phyloP scores from a whole-genome alignment of 2,888 invertebrate species.

The Andricus curvator region DNA sequence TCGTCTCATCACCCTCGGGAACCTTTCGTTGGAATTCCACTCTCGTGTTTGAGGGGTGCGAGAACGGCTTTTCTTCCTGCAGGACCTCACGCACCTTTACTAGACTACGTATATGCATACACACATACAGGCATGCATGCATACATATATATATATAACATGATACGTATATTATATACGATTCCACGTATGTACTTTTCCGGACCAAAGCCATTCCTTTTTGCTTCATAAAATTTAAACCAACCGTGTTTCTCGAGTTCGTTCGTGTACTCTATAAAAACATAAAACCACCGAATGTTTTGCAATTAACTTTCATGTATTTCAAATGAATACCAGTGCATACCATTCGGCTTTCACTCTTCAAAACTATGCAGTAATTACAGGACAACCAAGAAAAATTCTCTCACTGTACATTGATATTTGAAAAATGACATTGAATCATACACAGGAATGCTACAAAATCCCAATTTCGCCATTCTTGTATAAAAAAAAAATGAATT shows the following conservation, averaged over 20 bases:
- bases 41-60: constrained; percentile 22
- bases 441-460: too few species aligned
- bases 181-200: constrained; percentile 45
- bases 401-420: too few species aligned
- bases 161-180: background rate
- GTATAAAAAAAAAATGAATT: too few species aligned
- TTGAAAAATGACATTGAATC: too few species aligned
- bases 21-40: constrained; percentile 40
- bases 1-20: constrained; percentile 33
- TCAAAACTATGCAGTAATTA: constrained; percentile 17
- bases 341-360: constrained; percentile 23
- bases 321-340: background rate
- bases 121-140: background rate
- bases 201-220: constrained; percentile 49
- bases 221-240: constrained; percentile 53
- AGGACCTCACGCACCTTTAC: constrained; percentile 40
- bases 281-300: background rate
- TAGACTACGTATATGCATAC: background rate
- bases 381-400: too few species aligned
- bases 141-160: background rate
- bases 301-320: constrained; percentile 14
- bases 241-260: constrained; percentile 42
- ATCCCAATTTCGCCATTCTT: too few species aligned
- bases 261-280: background rate
- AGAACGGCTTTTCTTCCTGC: constrained; percentile 29